These are phyloP conservation scores for Dicycla oo DNA, from an alignment of 2,888 invertebrate species.

Conservation along the genomic window DNA sequence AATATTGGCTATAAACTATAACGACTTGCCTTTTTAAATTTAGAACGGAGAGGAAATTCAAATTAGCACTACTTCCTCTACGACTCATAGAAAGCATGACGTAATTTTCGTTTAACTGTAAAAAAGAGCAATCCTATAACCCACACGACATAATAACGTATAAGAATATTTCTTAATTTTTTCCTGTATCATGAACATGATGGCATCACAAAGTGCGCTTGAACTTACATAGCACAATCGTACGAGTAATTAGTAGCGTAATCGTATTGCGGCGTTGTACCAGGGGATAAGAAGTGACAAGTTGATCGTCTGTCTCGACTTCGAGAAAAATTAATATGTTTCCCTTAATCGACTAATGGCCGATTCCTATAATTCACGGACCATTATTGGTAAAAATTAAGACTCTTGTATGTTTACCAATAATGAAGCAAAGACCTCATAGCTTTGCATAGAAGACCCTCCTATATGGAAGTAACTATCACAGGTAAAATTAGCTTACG, in stretches of 20 bases:
- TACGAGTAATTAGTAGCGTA: neutral
- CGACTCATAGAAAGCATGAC: slow-evolving; percentile 41
- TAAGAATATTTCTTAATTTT: slow-evolving; percentile 26
- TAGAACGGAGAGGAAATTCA: slow-evolving; percentile 26
- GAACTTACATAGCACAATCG: slow-evolving; percentile 22
- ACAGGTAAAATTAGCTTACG: too few relatives aligned
- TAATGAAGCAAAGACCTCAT: too few relatives aligned
- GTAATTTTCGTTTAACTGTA: slow-evolving; percentile 60
- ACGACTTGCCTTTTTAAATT: neutral
- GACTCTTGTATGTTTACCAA: too few relatives aligned
- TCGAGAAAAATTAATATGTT: slow-evolving; percentile 16
- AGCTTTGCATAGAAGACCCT: too few relatives aligned
- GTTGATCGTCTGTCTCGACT: slow-evolving; percentile 13
- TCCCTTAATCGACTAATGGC: slow-evolving; percentile 33
- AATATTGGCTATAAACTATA: neutral
- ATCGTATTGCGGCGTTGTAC: slow-evolving; percentile 11
- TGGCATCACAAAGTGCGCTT: slow-evolving; percentile 33
- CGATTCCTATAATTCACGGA: too few relatives aligned
- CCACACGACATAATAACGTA: slow-evolving; percentile 17
- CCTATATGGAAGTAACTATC: too few relatives aligned
- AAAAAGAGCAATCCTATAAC: slow-evolving; percentile 35
- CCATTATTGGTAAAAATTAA: too few relatives aligned
- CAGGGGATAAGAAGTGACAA: slow-evolving; percentile 26
- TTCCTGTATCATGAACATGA: slow-evolving; percentile 19
- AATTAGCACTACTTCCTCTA: slow-evolving; percentile 26